Evolutionary conservation across 2,113 vertebrate genomes (phyloP).

Genomic region (human): GRCh38 chr16:22790501-22791000

Average conservation of each 20-base stretch:
- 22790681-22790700: background rate
- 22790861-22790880: background rate
- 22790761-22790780: background rate
- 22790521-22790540: background rate
- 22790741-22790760: background rate
- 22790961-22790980: background rate
- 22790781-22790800: background rate
- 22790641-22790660: background rate
- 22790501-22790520: background rate
- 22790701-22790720: background rate
- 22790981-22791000: background rate
- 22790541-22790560: background rate
- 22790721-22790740: background rate
- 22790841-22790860: background rate
- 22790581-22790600: background rate
- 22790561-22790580: background rate
- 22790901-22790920: background rate
- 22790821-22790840: background rate
- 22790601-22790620: constrained; percentile 33
- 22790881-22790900: background rate
- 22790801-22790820: background rate
- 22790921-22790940: background rate
- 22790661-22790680: constrained; percentile 55
- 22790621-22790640: constrained; percentile 38
- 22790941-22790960: background rate